Percentiles rank a stretch among this genome's conserved stretches.
Evolutionary conservation across 2,113 vertebrate species (phyloP).

Genomic region (Caretta caretta): DNA sequence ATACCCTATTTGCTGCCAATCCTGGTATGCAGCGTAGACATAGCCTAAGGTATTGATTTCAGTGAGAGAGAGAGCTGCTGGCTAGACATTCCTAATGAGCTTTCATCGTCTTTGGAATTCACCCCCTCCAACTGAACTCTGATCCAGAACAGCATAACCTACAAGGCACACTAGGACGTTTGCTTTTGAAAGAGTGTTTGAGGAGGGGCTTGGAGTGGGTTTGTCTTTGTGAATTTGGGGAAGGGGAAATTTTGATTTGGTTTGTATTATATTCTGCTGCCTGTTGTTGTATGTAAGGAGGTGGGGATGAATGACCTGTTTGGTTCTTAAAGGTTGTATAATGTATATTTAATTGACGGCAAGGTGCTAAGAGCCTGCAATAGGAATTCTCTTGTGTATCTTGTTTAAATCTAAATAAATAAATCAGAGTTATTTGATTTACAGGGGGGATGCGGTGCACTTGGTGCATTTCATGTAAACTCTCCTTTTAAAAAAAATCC

Average conservation of each 20-base stretch:
- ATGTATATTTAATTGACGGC: background rate
- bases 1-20: background rate
- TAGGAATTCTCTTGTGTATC: background rate
- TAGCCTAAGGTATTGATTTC: background rate
- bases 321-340: background rate
- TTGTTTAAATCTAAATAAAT: background rate
- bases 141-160: background rate
- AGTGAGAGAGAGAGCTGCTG: background rate
- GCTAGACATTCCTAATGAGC: background rate
- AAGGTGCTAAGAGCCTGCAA: background rate
- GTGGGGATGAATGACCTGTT: background rate
- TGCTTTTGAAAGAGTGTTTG: background rate
- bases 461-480: background rate
- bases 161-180: background rate
- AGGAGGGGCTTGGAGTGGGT: background rate
- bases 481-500: background rate
- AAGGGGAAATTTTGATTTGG: background rate
- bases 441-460: background rate
- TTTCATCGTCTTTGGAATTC: background rate
- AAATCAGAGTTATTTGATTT: background rate
- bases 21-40: background rate
- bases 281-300: background rate
- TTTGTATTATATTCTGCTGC: background rate
- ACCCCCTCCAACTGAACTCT: background rate
- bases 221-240: rapidly evolving